phyloP scores from a whole-genome alignment of 2,797 vertebrate species.

The Jordanella pulchra region DNA sequence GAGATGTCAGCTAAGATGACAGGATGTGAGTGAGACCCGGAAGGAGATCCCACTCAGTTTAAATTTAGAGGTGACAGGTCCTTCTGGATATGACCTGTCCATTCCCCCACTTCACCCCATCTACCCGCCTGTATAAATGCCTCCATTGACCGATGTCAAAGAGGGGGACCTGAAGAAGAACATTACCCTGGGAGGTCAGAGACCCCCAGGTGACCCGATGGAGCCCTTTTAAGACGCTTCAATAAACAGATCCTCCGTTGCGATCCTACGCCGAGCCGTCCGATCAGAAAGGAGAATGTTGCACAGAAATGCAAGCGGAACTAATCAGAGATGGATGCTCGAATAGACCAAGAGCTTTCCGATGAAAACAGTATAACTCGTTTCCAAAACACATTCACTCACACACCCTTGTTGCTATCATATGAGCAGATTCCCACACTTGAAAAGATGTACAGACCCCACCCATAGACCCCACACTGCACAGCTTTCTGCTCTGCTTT shows the following conservation, averaged over 20 bases:
- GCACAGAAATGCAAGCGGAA: conserved; percentile 43
- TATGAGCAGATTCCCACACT: conserved; percentile 65
- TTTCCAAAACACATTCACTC: conserved; percentile 16
- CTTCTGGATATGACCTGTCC: conserved; percentile 77
- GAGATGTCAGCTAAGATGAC: conserved; percentile 62
- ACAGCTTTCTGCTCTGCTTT: conserved; percentile 61
- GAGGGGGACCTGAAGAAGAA: conserved; percentile 63
- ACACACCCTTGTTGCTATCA: conserved; percentile 44
- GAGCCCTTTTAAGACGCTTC: conserved; percentile 62
- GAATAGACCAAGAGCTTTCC: conserved; percentile 5
- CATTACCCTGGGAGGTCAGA: conserved; percentile 74
- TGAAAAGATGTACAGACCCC: conserved; percentile 45
- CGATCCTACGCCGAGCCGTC: conserved; percentile 55
- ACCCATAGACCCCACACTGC: conserved; percentile 65
- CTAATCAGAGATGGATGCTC: conserved; percentile 1
- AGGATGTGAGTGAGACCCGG: conserved; percentile 62
- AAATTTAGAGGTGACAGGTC: conserved; percentile 71
- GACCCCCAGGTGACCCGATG: conserved; percentile 70
- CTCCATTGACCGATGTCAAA: conserved; percentile 79
- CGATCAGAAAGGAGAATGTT: conserved; percentile 31
- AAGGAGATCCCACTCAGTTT: conserved; percentile 64
- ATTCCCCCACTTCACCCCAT: conserved; percentile 65
- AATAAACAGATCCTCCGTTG: conserved; percentile 32
- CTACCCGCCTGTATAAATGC: conserved; percentile 78
- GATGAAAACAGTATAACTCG: conserved; percentile 2